Conservation (phyloP, 2,888 invertebrate species). For the Eurois occulta region DNA sequence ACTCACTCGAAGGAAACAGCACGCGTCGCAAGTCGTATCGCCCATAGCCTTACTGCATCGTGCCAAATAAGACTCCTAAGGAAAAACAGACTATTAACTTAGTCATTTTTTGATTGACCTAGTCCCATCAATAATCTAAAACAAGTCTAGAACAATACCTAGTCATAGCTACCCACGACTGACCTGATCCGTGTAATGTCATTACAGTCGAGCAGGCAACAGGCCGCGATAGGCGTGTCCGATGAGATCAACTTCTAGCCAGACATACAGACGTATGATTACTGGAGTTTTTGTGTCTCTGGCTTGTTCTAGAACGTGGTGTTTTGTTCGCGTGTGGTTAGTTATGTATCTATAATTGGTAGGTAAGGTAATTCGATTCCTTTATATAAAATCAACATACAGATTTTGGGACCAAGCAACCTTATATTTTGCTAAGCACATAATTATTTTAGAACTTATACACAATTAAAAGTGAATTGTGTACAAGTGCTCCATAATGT, state of each 20-base stretch:
- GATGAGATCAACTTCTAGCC: conserved; percentile 45
- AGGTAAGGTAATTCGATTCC: not conserved
- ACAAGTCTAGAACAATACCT: conserved; percentile 9
- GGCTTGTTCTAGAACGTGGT: not conserved
- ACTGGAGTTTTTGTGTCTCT: conserved; percentile 37
- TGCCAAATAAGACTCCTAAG: not conserved
- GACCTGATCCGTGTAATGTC: conserved; percentile 20
- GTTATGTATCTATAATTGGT: not conserved
- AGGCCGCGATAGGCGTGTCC: conserved; percentile 54
- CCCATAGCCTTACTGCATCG: not conserved
- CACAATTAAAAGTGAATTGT: no score
- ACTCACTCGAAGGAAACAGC: no score
- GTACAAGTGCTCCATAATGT: no score
- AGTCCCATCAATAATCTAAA: conserved; percentile 24
- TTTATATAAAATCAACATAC: not conserved
- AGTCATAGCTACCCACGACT: conserved; percentile 11
- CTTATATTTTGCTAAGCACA: not conserved
- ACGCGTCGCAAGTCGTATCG: not conserved
- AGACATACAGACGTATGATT: conserved; percentile 38
- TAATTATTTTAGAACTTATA: no score
- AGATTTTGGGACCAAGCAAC: not conserved
- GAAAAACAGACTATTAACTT: not conserved
- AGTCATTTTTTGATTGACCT: not conserved
- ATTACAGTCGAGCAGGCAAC: conserved; percentile 11
- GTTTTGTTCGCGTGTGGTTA: conserved; percentile 2